Evolutionary conservation across 2,888 invertebrate species (phyloP), one percentile per base, ranked within the genome.

Genomic region (Drosophila ustulata): DNA sequence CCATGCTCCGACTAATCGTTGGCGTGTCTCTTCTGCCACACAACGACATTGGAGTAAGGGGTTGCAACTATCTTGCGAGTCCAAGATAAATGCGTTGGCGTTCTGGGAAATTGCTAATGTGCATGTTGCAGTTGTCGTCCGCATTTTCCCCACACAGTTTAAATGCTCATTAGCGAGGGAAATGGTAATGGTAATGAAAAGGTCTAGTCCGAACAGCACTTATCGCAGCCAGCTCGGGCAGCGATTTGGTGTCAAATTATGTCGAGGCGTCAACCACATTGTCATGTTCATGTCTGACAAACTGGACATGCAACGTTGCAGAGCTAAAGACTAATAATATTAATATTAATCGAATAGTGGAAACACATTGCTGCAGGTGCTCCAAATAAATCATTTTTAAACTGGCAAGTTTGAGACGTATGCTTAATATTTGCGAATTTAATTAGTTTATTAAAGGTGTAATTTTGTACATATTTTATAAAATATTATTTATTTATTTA

Each of bases 31-130:
- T 43, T 9, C 45, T 28, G 49, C 49, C 26, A 34, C 47, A 26
- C 26, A 37, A 39, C 51, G 6, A 11, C 32, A 6, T 49, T 23
- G 8, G 58, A 41, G 47, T 43, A 23, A 41, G 28, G 11, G 11
- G 25, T 23, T 32, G 32, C 11, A 6, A 34, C 46, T 28, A 39
- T 9, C 55, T 41, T 61, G 11, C 43, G 53, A 34, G 61, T 68
- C 46, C 37, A 76, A 71, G 91, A 90, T 89, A 79, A 89, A 90
- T 90, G 79, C 86, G 82, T 88, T 89, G 75, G 78, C 88, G 90
- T 90, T 90, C 91, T 91, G 90, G 90, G 90, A 90, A 91, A 89
- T 89, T 91, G 89, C 80, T 76, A 85, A 84, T 88, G 86, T 64
- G 28, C 69, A 66, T 71, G 51, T 64, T 65, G 25, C 59, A 62